Percentiles rank a stretch among this genome's conserved stretches.
Evolutionary conservation across 2,113 vertebrate genomes (phyloP).

Genomic region (Phocoena sinus): DNA sequence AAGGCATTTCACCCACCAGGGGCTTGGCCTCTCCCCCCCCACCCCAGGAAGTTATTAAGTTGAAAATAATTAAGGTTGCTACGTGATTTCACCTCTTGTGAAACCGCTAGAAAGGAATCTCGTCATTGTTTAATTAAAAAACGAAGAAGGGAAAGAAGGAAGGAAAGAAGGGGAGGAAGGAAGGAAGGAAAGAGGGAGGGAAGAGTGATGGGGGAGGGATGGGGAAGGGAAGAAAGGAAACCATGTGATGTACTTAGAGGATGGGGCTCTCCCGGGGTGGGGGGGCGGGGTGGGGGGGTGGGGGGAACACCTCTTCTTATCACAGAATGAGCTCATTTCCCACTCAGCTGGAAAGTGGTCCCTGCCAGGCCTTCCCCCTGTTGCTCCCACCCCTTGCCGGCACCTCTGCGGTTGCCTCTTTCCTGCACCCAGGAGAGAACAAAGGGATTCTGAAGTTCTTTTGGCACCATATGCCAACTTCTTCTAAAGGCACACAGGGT

Average conservation of each 20-base stretch:
- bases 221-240: not conserved
- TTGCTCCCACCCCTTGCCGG: not conserved
- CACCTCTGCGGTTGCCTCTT: not conserved
- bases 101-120: slow-evolving; percentile 54
- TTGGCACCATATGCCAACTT: not conserved
- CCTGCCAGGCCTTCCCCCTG: not conserved
- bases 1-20: not conserved
- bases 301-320: not conserved
- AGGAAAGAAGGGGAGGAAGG: not conserved
- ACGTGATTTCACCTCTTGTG: slow-evolving; percentile 54
- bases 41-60: slow-evolving; percentile 45
- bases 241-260: fast-evolving
- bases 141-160: not conserved
- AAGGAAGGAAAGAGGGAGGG: not conserved
- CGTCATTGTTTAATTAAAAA: slow-evolving; percentile 63
- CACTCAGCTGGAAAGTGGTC: not conserved
- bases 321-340: not conserved
- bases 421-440: not conserved
- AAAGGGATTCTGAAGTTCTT: not conserved
- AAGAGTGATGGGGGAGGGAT: not conserved
- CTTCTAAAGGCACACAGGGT: not conserved
- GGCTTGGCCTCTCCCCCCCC: not conserved
- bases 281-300: fast-evolving
- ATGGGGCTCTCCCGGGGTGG: not conserved
- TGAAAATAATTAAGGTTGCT: slow-evolving; percentile 72